Percentiles rank a stretch among this genome's conserved stretches.
phyloP scores from a whole-genome alignment of 2,113 vertebrate species.

The Lagenorhynchus albirostris region DNA sequence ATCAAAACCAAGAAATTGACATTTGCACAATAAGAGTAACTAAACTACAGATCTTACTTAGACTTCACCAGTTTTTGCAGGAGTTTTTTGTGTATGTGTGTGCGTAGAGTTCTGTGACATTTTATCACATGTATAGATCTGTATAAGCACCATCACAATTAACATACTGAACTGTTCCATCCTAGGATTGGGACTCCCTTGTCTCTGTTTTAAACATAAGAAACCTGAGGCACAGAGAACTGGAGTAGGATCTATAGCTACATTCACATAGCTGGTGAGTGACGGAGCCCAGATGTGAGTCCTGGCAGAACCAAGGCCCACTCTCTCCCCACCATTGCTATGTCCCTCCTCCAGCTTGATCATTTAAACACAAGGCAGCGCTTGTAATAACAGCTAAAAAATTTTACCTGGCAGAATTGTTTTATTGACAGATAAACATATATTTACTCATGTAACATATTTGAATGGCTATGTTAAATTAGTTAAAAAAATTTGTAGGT shows the following conservation, averaged over 20 bases:
- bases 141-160: neutral
- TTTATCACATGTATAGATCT: neutral
- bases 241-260: rapidly evolving
- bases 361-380: neutral
- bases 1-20: neutral
- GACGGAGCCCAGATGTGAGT: rapidly evolving
- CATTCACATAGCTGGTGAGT: too few species aligned
- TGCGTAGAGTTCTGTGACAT: neutral
- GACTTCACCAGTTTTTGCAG: neutral
- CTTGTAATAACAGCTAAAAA: neutral
- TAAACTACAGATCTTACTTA: neutral
- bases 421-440: neutral
- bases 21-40: neutral
- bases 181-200: neutral
- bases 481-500: neutral
- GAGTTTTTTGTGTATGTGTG: neutral
- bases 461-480: neutral
- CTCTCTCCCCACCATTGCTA: rapidly evolving
- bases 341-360: rapidly evolving
- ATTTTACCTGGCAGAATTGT: neutral
- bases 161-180: neutral
- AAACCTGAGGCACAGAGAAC: neutral
- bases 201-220: neutral
- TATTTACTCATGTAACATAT: neutral
- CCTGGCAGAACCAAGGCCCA: rapidly evolving